These are phyloP conservation scores for Malurus splendens DNA, from an alignment of 2,797 vertebrate genomes.

Conservation along the genomic window DNA sequence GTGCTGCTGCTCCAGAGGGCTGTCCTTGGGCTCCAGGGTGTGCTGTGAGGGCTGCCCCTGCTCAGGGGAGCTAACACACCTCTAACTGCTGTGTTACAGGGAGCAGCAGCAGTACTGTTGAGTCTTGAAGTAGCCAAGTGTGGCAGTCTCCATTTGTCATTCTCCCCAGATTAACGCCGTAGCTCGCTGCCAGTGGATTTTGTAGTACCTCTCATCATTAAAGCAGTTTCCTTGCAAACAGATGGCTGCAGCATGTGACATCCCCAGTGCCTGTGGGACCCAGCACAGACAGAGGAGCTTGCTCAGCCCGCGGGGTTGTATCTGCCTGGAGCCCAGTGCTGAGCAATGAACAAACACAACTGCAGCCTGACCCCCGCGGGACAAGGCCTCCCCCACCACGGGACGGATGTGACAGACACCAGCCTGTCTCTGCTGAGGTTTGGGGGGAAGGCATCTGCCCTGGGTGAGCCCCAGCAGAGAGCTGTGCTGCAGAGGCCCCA, in stretches of 20 bases:
- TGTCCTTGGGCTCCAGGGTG: background rate
- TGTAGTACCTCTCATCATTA: background rate
- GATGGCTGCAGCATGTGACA: background rate
- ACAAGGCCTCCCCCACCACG: fast-evolving
- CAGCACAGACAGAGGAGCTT: background rate
- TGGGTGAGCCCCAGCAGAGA: fast-evolving
- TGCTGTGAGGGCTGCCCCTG: background rate
- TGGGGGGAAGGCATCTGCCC: background rate
- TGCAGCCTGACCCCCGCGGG: background rate
- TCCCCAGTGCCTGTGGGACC: background rate
- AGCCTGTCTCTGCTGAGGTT: background rate
- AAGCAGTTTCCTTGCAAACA: background rate
- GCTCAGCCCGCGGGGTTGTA: fast-evolving
- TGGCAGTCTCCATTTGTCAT: background rate
- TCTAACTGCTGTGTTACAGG: background rate
- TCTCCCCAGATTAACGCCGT: background rate
- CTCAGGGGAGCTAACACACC: background rate
- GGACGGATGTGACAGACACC: background rate
- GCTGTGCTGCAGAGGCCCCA: background rate
- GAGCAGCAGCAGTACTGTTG: background rate
- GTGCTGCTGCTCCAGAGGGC: background rate
- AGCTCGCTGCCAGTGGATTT: background rate
- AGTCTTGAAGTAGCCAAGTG: background rate
- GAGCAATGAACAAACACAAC: background rate
- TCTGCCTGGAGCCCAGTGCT: background rate